Evolutionary conservation across 1,140 invertebrate species (phyloP).

Genomic region (Drosophila truncata): DNA sequence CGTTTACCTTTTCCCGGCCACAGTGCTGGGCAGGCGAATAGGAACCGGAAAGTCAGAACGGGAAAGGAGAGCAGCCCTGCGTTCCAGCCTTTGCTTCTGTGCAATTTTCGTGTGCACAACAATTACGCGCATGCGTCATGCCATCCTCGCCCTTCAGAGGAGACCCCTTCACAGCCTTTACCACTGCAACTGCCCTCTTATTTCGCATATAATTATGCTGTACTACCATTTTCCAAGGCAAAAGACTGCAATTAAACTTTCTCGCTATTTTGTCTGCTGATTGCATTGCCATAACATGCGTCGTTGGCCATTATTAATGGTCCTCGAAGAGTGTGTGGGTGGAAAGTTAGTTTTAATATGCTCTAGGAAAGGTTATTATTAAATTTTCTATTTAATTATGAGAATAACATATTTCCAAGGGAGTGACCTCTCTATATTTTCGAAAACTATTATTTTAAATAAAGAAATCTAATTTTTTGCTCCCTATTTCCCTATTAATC

Average conservation of each 20-base stretch:
- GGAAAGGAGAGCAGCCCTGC: slow-evolving; percentile 12
- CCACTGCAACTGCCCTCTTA: background rate
- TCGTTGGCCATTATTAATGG: slow-evolving; percentile 68
- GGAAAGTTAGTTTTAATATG: too few relatives aligned
- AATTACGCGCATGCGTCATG: slow-evolving; percentile 82
- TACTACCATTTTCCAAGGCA: slow-evolving; percentile 64
- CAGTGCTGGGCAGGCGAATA: slow-evolving; percentile 65
- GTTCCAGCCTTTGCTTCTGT: slow-evolving; percentile 22
- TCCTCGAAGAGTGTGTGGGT: slow-evolving; percentile 24
- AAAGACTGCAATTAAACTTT: slow-evolving; percentile 78
- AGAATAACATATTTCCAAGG: background rate
- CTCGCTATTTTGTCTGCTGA: slow-evolving; percentile 73
- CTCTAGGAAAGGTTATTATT: too few relatives aligned
- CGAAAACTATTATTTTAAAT: background rate
- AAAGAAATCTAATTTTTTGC: background rate
- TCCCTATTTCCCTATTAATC: background rate
- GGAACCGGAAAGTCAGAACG: slow-evolving; percentile 18
- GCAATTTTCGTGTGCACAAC: slow-evolving; percentile 54
- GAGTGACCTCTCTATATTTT: too few relatives aligned
- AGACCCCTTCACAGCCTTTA: background rate
- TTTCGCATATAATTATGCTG: slow-evolving; percentile 58
- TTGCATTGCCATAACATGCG: slow-evolving; percentile 64
- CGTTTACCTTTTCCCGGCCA: slow-evolving; percentile 46
- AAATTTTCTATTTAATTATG: too few relatives aligned
- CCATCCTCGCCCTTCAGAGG: slow-evolving; percentile 1